These are phyloP conservation scores for Scatophagus argus DNA, from an alignment of 2,113 vertebrate genomes.

Conservation along the genomic window DNA sequence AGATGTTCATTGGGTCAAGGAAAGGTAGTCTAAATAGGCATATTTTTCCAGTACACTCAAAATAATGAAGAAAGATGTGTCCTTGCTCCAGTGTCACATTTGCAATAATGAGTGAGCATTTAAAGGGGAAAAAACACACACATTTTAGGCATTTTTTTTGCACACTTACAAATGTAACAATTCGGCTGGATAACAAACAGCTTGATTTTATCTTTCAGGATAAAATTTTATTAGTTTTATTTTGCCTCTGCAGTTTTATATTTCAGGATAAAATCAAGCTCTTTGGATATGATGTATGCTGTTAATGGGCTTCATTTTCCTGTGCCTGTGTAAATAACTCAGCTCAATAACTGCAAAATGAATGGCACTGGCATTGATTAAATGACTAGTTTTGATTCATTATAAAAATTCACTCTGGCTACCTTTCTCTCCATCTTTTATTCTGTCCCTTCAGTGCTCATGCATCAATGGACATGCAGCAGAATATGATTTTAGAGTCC, in stretches of 20 bases:
- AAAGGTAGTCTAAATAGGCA: slow-evolving; percentile 30
- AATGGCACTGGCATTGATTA: slow-evolving; percentile 49
- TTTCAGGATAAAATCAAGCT: too few species aligned
- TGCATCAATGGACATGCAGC: background rate
- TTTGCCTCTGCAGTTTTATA: too few species aligned
- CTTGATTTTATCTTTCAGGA: background rate
- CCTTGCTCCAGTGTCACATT: slow-evolving; percentile 17
- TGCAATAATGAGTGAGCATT: background rate
- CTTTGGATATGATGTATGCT: too few species aligned
- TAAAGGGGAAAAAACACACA: slow-evolving; percentile 12
- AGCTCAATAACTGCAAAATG: slow-evolving; percentile 50
- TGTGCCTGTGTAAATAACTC: slow-evolving; percentile 27
- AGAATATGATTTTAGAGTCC: background rate
- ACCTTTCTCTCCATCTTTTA: background rate
- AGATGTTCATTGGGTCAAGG: slow-evolving; percentile 8
- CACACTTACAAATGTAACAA: background rate
- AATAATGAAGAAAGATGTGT: background rate
- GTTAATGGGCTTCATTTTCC: slow-evolving; percentile 24
- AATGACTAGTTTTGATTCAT: slow-evolving; percentile 35
- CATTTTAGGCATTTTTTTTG: slow-evolving; percentile 12
- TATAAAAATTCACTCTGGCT: slow-evolving; percentile 28
- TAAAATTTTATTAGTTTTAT: too few species aligned
- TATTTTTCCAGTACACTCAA: slow-evolving; percentile 5
- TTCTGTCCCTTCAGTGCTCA: background rate
- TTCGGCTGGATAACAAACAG: background rate